Base-by-base conservation (phyloP, 2,797 vertebrate genomes). In the Takifugu rubripes region DNA sequence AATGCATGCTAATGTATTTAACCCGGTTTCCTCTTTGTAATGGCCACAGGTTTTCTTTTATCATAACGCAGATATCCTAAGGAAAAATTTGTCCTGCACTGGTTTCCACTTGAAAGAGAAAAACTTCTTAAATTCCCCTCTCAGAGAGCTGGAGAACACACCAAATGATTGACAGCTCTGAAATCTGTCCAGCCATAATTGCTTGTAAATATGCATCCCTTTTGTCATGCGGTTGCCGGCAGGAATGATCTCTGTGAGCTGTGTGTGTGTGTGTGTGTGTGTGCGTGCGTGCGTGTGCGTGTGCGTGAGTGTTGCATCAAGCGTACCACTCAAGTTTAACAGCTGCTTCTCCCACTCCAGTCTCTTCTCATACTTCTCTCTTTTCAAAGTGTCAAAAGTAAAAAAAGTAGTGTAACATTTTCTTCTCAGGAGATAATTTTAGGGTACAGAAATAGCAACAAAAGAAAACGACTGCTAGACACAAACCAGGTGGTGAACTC, bases 401-500 rank as follows among this genome's bases (percentile, higher is more conserved):
- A 78, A 59, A 69, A 75, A 79, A 40, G 14, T 21, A 73, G 64
- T 74, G 48, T 53, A 72, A 65, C 72, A 73, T 72, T 67, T 84
- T 76, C 21, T 84, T 81, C 64, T 56, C 50, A 42, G 73, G 57
- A 36, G 77, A 74, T 87, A 89, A 90, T 89, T 84, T 84, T 45
- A 86, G 85, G 77, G 77, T 81, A 44, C 45, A 65, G 66, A 61
- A 78, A 74, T 80, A 48, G 64, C 62, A 54, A 72, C 82, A 74
- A 74, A 71, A 62, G 78, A 74, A 58, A 83, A 76, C 78, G 62
- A 56, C 55, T 36, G 52, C 65, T 66, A 17, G 49, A 67, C 49
- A 68, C 53, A 64, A 81, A 89, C 84, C 87, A 90, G 84, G 77
- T 88, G 88, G 73, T 77, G 57, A 82, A 82, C 78, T 84, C 83